phyloP scores from a whole-genome alignment of 2,113 vertebrate species.

The Oenanthe melanoleuca region DNA sequence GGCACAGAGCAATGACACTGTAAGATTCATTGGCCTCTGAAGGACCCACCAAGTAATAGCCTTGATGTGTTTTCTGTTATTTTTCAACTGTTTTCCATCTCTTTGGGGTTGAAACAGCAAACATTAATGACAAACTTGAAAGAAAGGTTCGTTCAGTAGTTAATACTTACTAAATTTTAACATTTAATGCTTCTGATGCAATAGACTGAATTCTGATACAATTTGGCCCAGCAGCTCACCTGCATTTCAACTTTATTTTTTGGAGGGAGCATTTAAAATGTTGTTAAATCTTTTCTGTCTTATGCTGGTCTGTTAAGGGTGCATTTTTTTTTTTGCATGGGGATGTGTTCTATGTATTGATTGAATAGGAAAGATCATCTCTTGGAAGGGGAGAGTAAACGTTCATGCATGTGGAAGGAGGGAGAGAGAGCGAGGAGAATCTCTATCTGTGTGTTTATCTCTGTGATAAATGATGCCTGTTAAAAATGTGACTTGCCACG shows the following conservation, averaged over 20 bases:
- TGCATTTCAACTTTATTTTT: background rate
- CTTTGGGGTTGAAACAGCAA: background rate
- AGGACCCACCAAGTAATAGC: background rate
- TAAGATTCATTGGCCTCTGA: slow-evolving; percentile 15
- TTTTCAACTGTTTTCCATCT: slow-evolving; percentile 29
- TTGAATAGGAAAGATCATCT: slow-evolving; percentile 50
- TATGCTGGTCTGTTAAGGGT: background rate
- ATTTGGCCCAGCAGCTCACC: slow-evolving; percentile 1
- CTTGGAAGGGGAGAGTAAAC: slow-evolving; percentile 1
- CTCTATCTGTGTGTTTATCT: slow-evolving; percentile 13
- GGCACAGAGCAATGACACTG: background rate
- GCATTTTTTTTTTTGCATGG: background rate
- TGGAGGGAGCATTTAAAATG: slow-evolving; percentile 1
- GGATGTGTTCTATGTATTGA: slow-evolving; percentile 26
- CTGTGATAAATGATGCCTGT: slow-evolving; percentile 26
- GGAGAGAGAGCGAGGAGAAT: background rate
- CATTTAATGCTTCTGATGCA: slow-evolving; percentile 71
- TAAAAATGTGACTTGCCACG: slow-evolving; percentile 4
- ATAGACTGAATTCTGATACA: slow-evolving; percentile 13
- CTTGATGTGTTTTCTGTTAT: slow-evolving; percentile 21
- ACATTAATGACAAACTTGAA: slow-evolving; percentile 53
- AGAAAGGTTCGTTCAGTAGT: slow-evolving; percentile 72
- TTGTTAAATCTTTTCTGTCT: background rate
- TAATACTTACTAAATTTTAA: slow-evolving; percentile 77
- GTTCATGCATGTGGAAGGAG: slow-evolving; percentile 53